phyloP scores from a whole-genome alignment of 2,888 invertebrate species.

The Apamea crenata region DNA sequence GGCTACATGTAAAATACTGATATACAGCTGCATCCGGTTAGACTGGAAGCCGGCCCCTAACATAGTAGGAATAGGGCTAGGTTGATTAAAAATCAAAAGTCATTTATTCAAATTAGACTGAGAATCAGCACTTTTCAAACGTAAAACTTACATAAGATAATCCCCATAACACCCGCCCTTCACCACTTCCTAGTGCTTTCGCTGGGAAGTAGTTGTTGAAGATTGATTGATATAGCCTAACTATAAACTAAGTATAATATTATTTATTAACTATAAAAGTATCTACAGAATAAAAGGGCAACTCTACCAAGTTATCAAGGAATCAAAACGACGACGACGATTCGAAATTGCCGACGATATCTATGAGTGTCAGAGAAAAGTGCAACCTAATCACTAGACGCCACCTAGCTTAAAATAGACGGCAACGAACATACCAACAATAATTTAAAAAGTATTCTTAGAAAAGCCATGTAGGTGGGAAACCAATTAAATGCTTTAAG shows the following conservation, averaged over 20 bases:
- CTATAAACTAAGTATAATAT: neutral
- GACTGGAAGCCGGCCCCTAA: no score
- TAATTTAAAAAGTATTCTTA: conserved; percentile 18
- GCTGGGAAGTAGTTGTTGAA: neutral
- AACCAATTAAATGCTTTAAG: conserved; percentile 28
- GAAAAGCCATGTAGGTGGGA: conserved; percentile 36
- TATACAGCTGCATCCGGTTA: no score
- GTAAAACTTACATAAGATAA: no score
- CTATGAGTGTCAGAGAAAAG: no score
- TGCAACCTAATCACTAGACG: neutral
- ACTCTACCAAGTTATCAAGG: neutral
- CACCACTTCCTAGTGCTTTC: no score
- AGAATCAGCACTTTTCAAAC: no score
- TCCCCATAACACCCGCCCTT: no score
- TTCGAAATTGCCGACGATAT: neutral
- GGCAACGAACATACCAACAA: neutral
- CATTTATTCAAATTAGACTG: no score
- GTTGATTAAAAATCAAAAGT: no score
- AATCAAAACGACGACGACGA: neutral
- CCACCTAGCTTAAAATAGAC: neutral
- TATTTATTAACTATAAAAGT: neutral
- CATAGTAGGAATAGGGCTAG: no score
- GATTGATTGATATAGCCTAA: neutral
- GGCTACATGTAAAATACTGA: no score
- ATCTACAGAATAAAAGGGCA: neutral